phyloP scores from a whole-genome alignment of 2,797 vertebrate species.

The Dryobates pubescens region DNA sequence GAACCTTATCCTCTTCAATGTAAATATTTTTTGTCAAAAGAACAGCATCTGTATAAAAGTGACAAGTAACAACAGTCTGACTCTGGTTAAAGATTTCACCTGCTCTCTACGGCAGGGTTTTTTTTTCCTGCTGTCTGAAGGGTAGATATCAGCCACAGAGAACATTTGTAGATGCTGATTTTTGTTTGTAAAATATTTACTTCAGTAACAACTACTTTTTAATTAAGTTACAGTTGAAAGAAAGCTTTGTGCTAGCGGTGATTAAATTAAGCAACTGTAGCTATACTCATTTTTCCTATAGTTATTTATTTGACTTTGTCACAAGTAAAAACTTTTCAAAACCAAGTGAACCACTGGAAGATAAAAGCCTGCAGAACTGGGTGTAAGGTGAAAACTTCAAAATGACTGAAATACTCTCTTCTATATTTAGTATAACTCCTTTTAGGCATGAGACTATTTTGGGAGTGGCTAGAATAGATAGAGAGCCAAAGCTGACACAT shows the following conservation, averaged over 20 bases:
- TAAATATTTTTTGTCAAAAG: not conserved
- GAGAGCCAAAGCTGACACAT: not conserved
- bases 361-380: not conserved
- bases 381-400: not conserved
- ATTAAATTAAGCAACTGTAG: not conserved
- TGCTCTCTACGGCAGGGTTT: not conserved
- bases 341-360: not conserved
- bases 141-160: not conserved
- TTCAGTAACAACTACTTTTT: not conserved
- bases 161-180: not conserved
- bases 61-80: not conserved
- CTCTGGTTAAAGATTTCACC: not conserved
- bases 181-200: not conserved
- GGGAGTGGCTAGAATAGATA: not conserved
- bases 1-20: not conserved
- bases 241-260: not conserved
- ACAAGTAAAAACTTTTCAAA: not conserved
- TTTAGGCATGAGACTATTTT: not conserved
- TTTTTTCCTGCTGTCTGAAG: not conserved
- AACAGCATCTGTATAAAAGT: not conserved
- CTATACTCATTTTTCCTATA: not conserved
- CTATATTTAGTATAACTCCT: not conserved
- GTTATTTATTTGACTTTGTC: not conserved
- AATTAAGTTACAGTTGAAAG: not conserved
- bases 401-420: not conserved